A percentile compares a stretch with the other conserved stretches of the same genome.
These are phyloP conservation scores for Sciurus niger DNA, from an alignment of 2,113 vertebrate genomes.

Conservation along the genomic window DNA sequence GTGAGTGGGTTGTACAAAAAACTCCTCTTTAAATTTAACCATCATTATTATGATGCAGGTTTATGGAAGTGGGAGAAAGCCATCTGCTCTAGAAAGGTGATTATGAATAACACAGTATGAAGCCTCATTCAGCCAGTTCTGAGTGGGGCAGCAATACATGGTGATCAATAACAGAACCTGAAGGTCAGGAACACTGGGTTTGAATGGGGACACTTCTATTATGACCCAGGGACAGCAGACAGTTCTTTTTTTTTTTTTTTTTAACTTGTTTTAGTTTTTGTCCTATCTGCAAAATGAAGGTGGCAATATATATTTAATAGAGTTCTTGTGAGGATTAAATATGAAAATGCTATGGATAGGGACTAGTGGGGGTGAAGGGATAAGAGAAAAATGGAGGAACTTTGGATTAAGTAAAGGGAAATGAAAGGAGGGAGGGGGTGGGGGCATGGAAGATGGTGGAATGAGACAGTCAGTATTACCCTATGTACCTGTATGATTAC, in stretches of 20 bases:
- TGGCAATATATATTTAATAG: no score
- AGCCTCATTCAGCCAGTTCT: background rate
- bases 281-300: background rate
- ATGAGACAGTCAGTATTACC: no score
- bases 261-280: background rate
- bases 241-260: background rate
- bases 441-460: no score
- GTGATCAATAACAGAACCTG: background rate
- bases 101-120: background rate
- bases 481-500: no score
- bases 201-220: background rate
- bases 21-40: constrained; percentile 63
- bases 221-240: background rate
- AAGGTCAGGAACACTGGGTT: background rate
- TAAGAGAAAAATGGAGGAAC: no score
- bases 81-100: constrained; percentile 56
- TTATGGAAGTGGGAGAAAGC: constrained; percentile 28
- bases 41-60: constrained; percentile 11
- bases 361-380: no score
- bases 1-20: constrained; percentile 20
- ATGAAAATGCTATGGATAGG: background rate
- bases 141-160: background rate
- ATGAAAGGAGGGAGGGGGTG: no score
- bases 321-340: background rate
- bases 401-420: no score